Base-by-base conservation (phyloP, 2,888 invertebrate genomes). In the Thecocarcelia acutangulata region DNA sequence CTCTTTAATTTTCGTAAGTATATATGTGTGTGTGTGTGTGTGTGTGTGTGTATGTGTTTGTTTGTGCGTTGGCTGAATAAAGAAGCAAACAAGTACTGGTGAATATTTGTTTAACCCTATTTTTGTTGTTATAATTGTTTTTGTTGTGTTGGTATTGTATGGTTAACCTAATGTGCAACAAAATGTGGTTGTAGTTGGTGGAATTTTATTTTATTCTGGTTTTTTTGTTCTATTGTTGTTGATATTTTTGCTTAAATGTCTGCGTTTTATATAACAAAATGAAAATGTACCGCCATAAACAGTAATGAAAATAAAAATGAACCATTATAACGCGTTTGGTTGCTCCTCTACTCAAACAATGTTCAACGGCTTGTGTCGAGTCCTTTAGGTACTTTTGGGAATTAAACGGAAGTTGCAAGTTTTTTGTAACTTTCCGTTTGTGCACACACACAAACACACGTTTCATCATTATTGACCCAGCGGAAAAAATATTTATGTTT, bases 161-260 rank as follows among this genome's bases (percentile, higher is more conserved):
- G 76, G 80, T 80, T 80, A 72, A 80, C 72, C 75, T 61, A 37
- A 61, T 75, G 42, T 80, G 64, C 58, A 75, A 59, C 56, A 69
- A 69, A 48, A 64, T 75, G 75, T 59, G 75, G 74, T 58, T 64
- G 70, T 24, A 37, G 64, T 52, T 56, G 61, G 54, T 69, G 63
- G 79, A 46, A 56, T 74, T 78, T 78, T 40, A 72, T 78, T 72
- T 58, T 58, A 42, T n/a, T 24, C 3, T 42, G 5, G 15, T 46
- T 44, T 13, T 52, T 74, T 13, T 70, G 0, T 50, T 15, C 17
- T 40, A 11, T 66, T 58, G 24, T 44, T 58, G 21, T 54, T 75
- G 4, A 19, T 74, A 13, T 56, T 46, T 37, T 61, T 42, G 56
- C 56, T 64, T 5, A 37, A 58, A 42, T 58, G 50, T 42, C 19